Evolutionary conservation across 2,888 invertebrate species (phyloP), one percentile per base, ranked within the genome.

Genomic region (Diarsia dahlii): DNA sequence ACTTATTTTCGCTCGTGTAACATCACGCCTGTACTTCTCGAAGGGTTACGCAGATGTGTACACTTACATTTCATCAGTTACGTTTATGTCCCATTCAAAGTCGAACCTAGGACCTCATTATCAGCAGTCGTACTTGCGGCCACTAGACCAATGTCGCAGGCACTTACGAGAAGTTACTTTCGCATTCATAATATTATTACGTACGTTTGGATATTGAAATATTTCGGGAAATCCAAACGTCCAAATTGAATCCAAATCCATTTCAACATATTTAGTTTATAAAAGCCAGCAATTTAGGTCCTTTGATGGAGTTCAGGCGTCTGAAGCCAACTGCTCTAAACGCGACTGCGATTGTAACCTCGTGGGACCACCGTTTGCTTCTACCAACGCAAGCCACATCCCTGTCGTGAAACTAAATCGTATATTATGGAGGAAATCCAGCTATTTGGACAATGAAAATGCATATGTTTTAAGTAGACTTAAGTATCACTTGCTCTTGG

Each of bases 221-320:
- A 73, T 50, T 20, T 64, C 13, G 28, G 20, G 18, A 48, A 52
- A 72, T 62, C 18, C 72, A 45, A 52, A 72, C 23, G 39, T 20
- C 23, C 23, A 45, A 80, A 77, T 74, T 77, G n/a, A 63, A 74
- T 74, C 15, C 45, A 1, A 56, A 45, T 74, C 74, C 54, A 74
- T 50, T 77, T 15, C 15, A 64, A 60, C 54, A 76, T 75, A 81
- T 81, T 78, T 82, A 81, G 66, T 76, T 46, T 76, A 62, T 58
- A 69, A 82, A 82, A 68, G 69, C 77, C 52, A 64, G 68, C 82
- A 77, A 82, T 79, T 79, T 82, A 68, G 58, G 46, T 82, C 77
- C 52, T 82, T 64, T 79, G 79, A 82, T 64, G 68, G 63, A 77
- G 39, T 82, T 46, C 52, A 60, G 70, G 39, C 76, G 66, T 15